Evolutionary conservation across 2,113 vertebrate genomes (phyloP).

Genomic region (Eupsittula cactorum): DNA sequence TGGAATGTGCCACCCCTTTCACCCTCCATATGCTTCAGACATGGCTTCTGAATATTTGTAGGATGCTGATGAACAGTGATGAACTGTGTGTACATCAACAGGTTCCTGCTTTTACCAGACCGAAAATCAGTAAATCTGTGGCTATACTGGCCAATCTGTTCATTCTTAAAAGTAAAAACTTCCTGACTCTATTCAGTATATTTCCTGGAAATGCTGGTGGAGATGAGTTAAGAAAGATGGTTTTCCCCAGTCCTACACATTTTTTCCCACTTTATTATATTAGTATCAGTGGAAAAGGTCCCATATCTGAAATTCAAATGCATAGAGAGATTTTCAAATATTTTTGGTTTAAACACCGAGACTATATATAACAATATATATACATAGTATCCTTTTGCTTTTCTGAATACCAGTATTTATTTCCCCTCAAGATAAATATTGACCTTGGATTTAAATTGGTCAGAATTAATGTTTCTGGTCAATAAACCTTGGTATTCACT

Average conservation of each 20-base stretch:
- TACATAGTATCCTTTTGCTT: background rate
- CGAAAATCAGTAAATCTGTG: background rate
- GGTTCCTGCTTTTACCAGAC: background rate
- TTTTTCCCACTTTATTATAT: background rate
- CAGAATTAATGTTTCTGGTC: constrained; percentile 29
- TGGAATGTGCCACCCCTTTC: fast-evolving
- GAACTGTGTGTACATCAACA: background rate
- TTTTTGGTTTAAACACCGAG: background rate
- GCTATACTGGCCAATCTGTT: background rate
- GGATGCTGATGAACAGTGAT: background rate
- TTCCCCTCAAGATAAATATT: background rate
- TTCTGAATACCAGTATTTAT: background rate
- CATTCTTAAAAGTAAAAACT: background rate
- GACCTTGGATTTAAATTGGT: constrained; percentile 36
- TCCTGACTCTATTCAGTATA: background rate
- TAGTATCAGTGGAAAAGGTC: background rate
- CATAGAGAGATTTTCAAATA: background rate
- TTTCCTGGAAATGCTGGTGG: background rate
- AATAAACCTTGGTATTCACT: constrained; percentile 43
- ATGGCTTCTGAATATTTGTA: background rate
- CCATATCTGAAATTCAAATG: background rate
- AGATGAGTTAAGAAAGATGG: background rate
- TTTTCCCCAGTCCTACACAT: background rate
- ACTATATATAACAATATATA: background rate
- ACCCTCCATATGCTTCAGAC: background rate